A percentile compares a stretch with the other conserved stretches of the same genome.
Evolutionary conservation across 2,113 vertebrate species (phyloP).

Genomic region (Balaeniceps rex): DNA sequence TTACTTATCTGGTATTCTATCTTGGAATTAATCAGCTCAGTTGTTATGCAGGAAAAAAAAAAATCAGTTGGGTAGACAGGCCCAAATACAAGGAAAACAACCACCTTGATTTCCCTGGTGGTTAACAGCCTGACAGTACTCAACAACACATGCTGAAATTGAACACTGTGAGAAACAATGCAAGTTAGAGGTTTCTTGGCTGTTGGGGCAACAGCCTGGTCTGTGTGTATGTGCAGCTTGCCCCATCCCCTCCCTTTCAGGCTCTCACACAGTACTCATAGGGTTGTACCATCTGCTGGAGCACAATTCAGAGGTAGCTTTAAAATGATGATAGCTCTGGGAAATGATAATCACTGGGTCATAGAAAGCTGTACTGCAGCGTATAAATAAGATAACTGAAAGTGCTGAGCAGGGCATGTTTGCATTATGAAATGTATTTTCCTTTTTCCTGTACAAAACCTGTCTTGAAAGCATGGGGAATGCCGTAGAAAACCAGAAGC

Average conservation of each 20-base stretch:
- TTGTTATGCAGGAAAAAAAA: slow-evolving; percentile 14
- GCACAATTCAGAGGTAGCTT: slow-evolving; percentile 72
- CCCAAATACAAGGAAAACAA: not conserved
- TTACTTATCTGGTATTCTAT: slow-evolving; percentile 64
- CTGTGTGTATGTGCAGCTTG: not conserved
- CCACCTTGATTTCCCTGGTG: slow-evolving; percentile 56
- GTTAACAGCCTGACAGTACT: slow-evolving; percentile 28
- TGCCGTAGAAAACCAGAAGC: slow-evolving; percentile 68
- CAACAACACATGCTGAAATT: slow-evolving; percentile 15
- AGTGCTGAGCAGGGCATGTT: slow-evolving; percentile 78
- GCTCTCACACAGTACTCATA: slow-evolving; percentile 32
- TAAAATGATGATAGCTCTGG: slow-evolving; percentile 76
- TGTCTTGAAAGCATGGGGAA: slow-evolving; percentile 68
- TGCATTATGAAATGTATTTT: slow-evolving; percentile 76
- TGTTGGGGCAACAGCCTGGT: slow-evolving; percentile 35
- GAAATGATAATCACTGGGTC: slow-evolving; percentile 79
- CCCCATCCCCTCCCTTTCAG: slow-evolving; percentile 17
- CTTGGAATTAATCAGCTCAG: slow-evolving; percentile 66
- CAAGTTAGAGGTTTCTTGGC: slow-evolving; percentile 31
- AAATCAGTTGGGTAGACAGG: slow-evolving; percentile 1
- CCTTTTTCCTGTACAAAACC: slow-evolving; percentile 71
- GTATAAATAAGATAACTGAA: slow-evolving; percentile 81
- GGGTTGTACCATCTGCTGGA: slow-evolving; percentile 71
- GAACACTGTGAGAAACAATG: slow-evolving; percentile 26
- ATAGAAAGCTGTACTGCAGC: slow-evolving; percentile 74